Evolutionary conservation across 2,797 vertebrate species (phyloP), one percentile per base, ranked within the genome.

Genomic region (Meda fulgida): DNA sequence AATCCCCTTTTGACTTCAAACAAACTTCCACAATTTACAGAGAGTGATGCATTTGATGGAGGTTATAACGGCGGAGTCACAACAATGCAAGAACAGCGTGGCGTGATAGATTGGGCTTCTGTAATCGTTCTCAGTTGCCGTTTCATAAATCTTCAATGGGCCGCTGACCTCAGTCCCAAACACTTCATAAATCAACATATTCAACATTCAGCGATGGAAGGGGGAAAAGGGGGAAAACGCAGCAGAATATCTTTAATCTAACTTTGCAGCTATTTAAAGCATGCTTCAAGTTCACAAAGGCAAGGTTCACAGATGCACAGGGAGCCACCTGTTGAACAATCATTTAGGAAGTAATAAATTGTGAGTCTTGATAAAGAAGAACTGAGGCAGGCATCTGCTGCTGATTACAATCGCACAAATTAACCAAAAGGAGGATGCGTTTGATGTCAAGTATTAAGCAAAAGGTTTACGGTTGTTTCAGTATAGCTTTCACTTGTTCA

Each of bases 141-240:
- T 94, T 94, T 94, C 94, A 95, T 95, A 95, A 95, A 95, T 94
- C 94, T 94, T 91, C 87, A 91, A 93, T 84, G 91, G 90, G 92
- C 89, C 89, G 87, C 89, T 93, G 94, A 95, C 94, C 94, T 93
- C 92, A 93, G 89, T 89, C 81, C 84, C 89, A 73, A 88, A 91
- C 94, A 95, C 94, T 73, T 94, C 93, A 93, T 95, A 94, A 95
- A 95, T 95, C 94, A 89, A 91, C 88, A 93, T 93, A 84, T 93
- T 90, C 91, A 91, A 92, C 92, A 94, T 88, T 90, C 91, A 92
- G 92, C 91, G 91, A 93, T 90, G 92, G 93, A 92, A 93, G 89
- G 85, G 71, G n/a, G 48, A 23, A 38, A 53, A 18, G 26, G 26
- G 46, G 38, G 63, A 14, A 34, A 55, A 75, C 29, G 46, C 78